phyloP scores from a whole-genome alignment of 30 jellyfish, hydroid and myxozoan genomes.

The Aurelia aurita region DNA sequence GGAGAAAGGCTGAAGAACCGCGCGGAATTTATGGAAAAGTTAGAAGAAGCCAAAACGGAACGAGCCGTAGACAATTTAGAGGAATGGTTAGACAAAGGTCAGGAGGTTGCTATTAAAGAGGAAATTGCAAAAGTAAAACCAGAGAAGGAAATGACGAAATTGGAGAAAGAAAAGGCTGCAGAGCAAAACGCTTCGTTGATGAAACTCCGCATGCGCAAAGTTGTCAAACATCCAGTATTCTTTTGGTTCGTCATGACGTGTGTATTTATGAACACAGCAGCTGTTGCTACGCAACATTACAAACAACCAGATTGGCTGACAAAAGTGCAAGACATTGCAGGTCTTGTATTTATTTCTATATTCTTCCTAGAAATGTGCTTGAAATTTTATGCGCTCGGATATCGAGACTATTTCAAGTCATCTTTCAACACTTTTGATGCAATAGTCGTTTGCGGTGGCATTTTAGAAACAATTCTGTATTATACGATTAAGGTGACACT shows the following conservation, averaged over 20 bases:
- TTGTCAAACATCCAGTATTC: conserved; percentile 77
- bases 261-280: conserved; percentile 75
- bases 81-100: conserved; percentile 85
- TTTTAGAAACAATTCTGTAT: conserved; percentile 74
- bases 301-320: conserved; percentile 74
- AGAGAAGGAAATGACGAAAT: conserved; percentile 42
- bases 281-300: conserved; percentile 91
- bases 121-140: conserved; percentile 50
- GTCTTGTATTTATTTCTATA: conserved; percentile 46
- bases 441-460: conserved; percentile 89
- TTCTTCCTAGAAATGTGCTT: conserved; percentile 78
- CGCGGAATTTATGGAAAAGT: conserved; percentile 66
- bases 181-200: conserved; percentile 39
- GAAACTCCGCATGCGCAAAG: conserved; percentile 53
- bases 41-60: conserved; percentile 68
- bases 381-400: conserved; percentile 81
- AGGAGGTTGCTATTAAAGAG: conserved; percentile 60
- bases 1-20: conserved; percentile 87
- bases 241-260: conserved; percentile 83
- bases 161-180: conserved; percentile 47
- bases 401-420: conserved; percentile 76
- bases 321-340: conserved; percentile 45
- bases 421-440: conserved; percentile 86
- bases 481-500: conserved; percentile 66
- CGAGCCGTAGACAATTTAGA: conserved; percentile 83